Percentiles rank a stretch among this genome's conserved stretches.
Conservation (phyloP, 2,888 invertebrate species). For the Coelopa pilipes region DNA sequence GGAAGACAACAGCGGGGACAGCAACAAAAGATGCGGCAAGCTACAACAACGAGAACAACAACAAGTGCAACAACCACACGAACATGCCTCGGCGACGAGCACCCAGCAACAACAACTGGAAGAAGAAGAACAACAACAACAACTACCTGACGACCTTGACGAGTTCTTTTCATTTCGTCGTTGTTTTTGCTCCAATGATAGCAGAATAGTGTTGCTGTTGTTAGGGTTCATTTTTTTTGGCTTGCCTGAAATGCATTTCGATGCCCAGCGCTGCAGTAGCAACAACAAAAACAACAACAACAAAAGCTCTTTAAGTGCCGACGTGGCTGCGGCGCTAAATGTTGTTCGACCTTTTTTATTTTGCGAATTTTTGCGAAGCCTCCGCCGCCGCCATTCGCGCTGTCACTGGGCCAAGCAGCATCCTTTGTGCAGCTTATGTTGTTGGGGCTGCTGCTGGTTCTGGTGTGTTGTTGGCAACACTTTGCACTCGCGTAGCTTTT, state of each 20-base stretch:
- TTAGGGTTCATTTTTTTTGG: background rate
- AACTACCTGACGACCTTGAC: background rate
- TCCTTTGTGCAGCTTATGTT: background rate
- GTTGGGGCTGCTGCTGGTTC: too few species aligned
- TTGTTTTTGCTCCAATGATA: background rate
- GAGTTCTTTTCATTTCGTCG: background rate
- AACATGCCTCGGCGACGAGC: too few species aligned
- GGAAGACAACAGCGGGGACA: background rate
- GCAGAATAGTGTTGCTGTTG: background rate
- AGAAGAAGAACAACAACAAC: background rate
- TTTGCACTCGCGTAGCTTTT: constrained; percentile 16
- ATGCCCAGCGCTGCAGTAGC: background rate
- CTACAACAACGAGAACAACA: background rate
- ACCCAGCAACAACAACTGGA: background rate
- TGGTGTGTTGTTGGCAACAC: background rate
- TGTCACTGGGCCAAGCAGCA: background rate
- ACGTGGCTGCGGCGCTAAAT: background rate
- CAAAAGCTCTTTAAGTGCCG: background rate
- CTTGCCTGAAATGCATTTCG: constrained; percentile 12
- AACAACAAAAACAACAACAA: background rate
- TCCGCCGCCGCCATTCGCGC: background rate
- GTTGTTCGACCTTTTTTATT: background rate
- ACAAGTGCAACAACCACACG: background rate
- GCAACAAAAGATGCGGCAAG: constrained; percentile 11
- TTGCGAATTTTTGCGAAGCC: background rate